phyloP scores from a whole-genome alignment of 2,797 vertebrate genomes.

The Chrysocyon brachyurus region DNA sequence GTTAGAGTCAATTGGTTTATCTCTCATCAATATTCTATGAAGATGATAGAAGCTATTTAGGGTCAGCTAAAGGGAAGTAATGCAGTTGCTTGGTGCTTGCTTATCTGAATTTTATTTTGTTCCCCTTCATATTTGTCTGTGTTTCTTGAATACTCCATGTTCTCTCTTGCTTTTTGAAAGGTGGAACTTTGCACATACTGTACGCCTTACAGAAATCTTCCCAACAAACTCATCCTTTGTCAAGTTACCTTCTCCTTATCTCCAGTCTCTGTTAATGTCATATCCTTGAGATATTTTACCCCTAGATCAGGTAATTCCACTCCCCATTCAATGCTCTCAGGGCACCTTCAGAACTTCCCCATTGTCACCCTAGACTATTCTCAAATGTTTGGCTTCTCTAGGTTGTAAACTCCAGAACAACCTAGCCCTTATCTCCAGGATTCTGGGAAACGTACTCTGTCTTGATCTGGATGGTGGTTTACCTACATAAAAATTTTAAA shows the following conservation, averaged over 20 bases:
- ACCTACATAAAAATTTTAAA: background rate
- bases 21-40: background rate
- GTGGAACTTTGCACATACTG: background rate
- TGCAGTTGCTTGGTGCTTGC: background rate
- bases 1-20: background rate
- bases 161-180: background rate
- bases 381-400: background rate
- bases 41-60: background rate
- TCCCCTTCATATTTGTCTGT: background rate
- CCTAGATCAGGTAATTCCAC: background rate
- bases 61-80: background rate
- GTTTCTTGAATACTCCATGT: background rate
- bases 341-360: background rate
- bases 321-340: background rate
- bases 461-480: background rate
- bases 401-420: background rate
- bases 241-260: background rate
- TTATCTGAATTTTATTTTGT: slow-evolving; percentile 8
- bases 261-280: slow-evolving; percentile 11
- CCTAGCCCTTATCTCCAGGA: background rate
- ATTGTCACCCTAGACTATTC: background rate
- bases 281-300: background rate
- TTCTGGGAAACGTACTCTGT: background rate
- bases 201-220: background rate
- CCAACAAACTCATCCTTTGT: background rate